These are phyloP conservation scores for Mesodorylaimus sp. DNA, from an alignment of 2,888 invertebrate genomes.

Conservation along the genomic window DNA sequence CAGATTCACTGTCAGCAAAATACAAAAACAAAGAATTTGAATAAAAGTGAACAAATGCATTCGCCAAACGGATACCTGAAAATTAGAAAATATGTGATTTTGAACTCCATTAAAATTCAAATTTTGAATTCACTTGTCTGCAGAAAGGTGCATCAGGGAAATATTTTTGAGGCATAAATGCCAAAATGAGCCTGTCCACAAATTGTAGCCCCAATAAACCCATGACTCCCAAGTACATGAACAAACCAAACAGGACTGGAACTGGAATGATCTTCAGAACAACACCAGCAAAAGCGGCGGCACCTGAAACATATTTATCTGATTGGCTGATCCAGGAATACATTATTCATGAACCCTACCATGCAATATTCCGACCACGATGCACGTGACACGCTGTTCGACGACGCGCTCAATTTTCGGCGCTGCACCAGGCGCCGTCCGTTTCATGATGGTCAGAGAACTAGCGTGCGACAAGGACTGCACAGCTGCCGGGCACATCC, in stretches of 20 bases:
- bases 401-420: slow-evolving; percentile 41
- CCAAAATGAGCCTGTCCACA: slow-evolving; percentile 63
- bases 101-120: no score
- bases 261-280: slow-evolving; percentile 1
- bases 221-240: slow-evolving; percentile 8
- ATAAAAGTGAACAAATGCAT: slow-evolving; percentile 77
- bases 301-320: slow-evolving; percentile 15
- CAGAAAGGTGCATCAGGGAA: slow-evolving; percentile 77
- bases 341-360: slow-evolving; percentile 16
- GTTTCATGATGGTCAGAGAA: slow-evolving; percentile 72
- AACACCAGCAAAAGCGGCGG: neutral
- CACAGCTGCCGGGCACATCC: slow-evolving; percentile 83
- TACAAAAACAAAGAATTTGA: slow-evolving; percentile 60
- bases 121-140: slow-evolving; percentile 58
- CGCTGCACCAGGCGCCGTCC: slow-evolving; percentile 83
- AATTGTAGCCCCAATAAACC: slow-evolving; percentile 51
- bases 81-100: no score
- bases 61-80: slow-evolving; percentile 43
- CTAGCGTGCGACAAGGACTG: slow-evolving; percentile 79
- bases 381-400: slow-evolving; percentile 54
- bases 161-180: slow-evolving; percentile 82
- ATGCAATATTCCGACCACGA: slow-evolving; percentile 51
- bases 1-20: no score
- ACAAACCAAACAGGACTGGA: slow-evolving; percentile 8
- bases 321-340: no score